phyloP scores from a whole-genome alignment of 2,888 invertebrate genomes.

The Melangyna quadrimaculata region DNA sequence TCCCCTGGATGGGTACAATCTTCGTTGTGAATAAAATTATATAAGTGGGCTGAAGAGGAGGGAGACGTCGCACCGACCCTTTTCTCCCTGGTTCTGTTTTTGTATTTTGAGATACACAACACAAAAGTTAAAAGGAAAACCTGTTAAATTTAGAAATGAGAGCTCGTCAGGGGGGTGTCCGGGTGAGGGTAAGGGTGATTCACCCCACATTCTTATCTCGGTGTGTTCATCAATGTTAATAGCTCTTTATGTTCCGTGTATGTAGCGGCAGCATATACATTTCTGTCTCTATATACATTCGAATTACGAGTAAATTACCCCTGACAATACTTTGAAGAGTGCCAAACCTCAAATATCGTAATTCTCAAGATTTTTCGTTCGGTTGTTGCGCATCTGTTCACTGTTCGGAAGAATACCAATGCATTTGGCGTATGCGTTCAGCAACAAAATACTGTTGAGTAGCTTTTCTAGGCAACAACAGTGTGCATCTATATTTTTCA shows the following conservation, averaged over 20 bases:
- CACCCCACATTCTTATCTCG: conserved; percentile 7
- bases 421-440: conserved; percentile 43
- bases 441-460: conserved; percentile 1
- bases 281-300: conserved; percentile 48
- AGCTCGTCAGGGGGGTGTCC: conserved; percentile 23
- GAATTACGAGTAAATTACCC: conserved; percentile 59
- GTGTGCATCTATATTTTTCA: not conserved
- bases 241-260: conserved; percentile 51
- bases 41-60: conserved; percentile 59
- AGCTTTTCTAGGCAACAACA: not conserved
- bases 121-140: conserved; percentile 71
- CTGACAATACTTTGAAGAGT: conserved; percentile 69
- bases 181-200: conserved; percentile 19
- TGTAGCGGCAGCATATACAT: conserved; percentile 27
- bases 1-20: conserved; percentile 24
- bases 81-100: conserved; percentile 19
- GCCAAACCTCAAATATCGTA: conserved; percentile 75
- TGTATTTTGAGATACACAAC: conserved; percentile 47
- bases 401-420: conserved; percentile 52
- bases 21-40: conserved; percentile 65
- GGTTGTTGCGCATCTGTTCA: conserved; percentile 64
- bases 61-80: conserved; percentile 50
- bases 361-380: conserved; percentile 69
- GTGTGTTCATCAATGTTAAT: conserved; percentile 66
- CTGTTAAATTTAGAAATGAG: conserved; percentile 68